Conservation (phyloP, 2,797 vertebrate species). For the Manis javanica region DNA sequence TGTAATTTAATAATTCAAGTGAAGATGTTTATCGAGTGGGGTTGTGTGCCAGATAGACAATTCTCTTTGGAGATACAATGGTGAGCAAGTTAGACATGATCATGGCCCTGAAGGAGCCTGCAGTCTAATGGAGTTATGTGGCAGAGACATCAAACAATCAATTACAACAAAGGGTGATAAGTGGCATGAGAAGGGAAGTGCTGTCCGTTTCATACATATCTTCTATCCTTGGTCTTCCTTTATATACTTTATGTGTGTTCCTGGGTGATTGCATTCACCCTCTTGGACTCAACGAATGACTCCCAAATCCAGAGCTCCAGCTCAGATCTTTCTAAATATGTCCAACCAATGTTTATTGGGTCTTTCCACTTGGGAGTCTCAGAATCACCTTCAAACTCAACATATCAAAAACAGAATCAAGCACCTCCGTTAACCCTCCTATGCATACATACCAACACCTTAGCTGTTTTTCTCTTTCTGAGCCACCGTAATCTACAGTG, state of each 20-base stretch:
- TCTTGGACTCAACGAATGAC: not conserved
- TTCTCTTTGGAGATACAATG: not conserved
- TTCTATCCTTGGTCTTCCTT: not conserved
- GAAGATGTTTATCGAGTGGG: not conserved
- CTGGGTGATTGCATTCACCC: not conserved
- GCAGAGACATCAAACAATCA: not conserved
- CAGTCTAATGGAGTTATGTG: not conserved
- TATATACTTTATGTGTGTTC: not conserved
- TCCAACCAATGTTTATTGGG: not conserved
- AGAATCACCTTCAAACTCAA: not conserved
- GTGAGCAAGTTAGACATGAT: not conserved
- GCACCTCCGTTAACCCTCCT: rapidly evolving
- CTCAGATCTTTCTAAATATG: slow-evolving; percentile 2
- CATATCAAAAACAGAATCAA: not conserved
- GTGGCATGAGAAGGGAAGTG: not conserved
- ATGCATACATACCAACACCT: no score
- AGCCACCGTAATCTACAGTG: no score
- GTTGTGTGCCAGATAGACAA: not conserved
- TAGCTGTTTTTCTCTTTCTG: not conserved
- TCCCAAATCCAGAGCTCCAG: not conserved
- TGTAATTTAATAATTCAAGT: not conserved
- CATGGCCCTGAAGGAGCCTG: not conserved
- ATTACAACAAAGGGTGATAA: not conserved
- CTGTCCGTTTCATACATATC: not conserved
- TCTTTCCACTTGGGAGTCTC: not conserved